Base-by-base conservation (phyloP, 2,797 vertebrate species). In the Rhyacichthys aspro region DNA sequence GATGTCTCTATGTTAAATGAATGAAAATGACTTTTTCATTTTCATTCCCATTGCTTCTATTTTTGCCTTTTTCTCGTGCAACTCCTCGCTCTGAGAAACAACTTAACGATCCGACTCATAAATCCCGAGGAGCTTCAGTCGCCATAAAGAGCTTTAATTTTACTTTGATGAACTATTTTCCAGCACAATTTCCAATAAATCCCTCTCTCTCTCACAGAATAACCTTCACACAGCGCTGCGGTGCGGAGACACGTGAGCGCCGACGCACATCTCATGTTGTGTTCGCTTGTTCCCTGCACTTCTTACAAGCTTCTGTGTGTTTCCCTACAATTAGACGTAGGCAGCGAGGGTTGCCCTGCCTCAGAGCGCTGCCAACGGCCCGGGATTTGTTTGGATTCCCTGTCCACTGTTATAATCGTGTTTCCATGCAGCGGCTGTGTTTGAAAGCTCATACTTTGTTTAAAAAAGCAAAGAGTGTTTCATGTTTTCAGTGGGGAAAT, bases 121-220 rank as follows among this genome's bases (percentile, higher is more conserved):
- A 84, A 85, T 74, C 76, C 54, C 6, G 23, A 72, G 48, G 16
- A 57, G 46, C 62, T 70, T 77, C 38, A 1, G 59, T 34, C 68
- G 66, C 83, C 69, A 67, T 70, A 44, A 74, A 67, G 72, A 62
- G 46, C 55, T 74, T 54, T 73, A 60, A 74, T 72, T 78, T 73
- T 43, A 76, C 74, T 53, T 41, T 71, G 10, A 70, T 76, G 60
- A 45, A 60, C 63, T 38, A 79, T 84, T 89, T 83, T 86, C 84
- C 76, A 65, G 63, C 70, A 69, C 70, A 72, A 78, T 76, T 84
- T 83, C 81, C 83, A 78, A 83, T 82, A 70, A 85, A 78, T 38
- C 61, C 1, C 36, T 36, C 56, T 70, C 36, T 1, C 34, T 44
- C 59, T 62, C 42, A 17, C 62, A 78, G 78, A 74, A 63, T 39